Conservation (phyloP, 2,113 vertebrate genomes). For the Prietella phreatophila region DNA sequence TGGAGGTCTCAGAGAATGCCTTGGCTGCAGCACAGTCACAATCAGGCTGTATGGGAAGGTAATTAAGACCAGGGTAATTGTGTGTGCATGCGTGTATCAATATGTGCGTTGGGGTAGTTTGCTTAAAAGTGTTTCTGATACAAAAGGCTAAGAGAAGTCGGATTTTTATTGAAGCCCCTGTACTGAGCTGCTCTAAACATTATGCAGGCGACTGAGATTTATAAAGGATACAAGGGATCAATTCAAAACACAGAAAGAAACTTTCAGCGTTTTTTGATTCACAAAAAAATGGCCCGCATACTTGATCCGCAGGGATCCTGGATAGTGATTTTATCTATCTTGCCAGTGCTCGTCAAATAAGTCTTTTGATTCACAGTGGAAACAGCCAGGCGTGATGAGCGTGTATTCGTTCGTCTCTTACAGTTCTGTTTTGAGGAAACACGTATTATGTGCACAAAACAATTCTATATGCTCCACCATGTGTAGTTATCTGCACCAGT, state of each 20-base stretch:
- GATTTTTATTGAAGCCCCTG: conserved; percentile 53
- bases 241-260: conserved; percentile 37
- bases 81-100: neutral
- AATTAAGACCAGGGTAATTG: neutral
- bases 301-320: conserved; percentile 30
- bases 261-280: conserved; percentile 40
- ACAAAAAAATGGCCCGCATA: conserved; percentile 46
- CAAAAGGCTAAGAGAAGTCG: neutral
- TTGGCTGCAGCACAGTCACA: neutral
- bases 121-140: neutral
- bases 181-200: conserved; percentile 40
- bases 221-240: conserved; percentile 44
- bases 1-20: conserved; percentile 36
- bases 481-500: conserved; percentile 1
- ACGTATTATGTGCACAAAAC: conserved; percentile 3
- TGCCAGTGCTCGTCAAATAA: conserved; percentile 20
- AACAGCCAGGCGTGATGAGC: conserved; percentile 11
- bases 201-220: conserved; percentile 53
- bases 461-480: neutral
- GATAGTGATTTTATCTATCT: conserved; percentile 19
- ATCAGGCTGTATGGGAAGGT: neutral
- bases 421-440: neutral
- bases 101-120: neutral
- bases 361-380: neutral
- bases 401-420: neutral